Evolutionary conservation across 2,888 invertebrate species (phyloP).

Genomic region (Aspidiotus destructor): DNA sequence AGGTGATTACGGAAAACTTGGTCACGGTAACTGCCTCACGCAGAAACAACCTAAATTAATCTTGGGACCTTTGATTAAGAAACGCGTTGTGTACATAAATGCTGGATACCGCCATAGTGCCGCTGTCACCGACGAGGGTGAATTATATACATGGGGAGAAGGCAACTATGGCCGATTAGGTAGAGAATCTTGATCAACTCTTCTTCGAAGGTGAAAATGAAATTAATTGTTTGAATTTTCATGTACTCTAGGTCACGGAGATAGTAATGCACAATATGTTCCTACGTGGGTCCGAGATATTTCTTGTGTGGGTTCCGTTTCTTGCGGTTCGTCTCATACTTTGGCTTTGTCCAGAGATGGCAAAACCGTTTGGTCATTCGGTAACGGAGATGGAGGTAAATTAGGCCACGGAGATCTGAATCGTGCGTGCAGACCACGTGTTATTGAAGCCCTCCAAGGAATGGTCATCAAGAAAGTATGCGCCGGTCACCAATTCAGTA

Average conservation of each 20-base stretch:
- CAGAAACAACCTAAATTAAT: constrained; percentile 50
- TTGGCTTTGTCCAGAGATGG: constrained; percentile 48
- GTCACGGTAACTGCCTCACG: constrained; percentile 48
- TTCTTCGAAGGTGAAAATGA: not conserved
- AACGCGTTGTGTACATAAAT: constrained; percentile 46
- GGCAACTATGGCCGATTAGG: constrained; percentile 48
- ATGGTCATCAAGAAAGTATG: constrained; percentile 49
- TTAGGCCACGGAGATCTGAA: constrained; percentile 46
- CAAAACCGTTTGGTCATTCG: constrained; percentile 51
- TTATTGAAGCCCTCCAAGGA: constrained; percentile 51
- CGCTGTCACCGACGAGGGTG: constrained; percentile 49
- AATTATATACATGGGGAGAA: constrained; percentile 52
- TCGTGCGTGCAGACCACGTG: constrained; percentile 49
- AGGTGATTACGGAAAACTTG: constrained; percentile 52
- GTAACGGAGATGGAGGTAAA: constrained; percentile 50
- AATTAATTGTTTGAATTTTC: constrained; percentile 21
- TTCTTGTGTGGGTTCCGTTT: constrained; percentile 49
- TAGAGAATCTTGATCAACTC: constrained; percentile 27
- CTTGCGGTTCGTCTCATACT: constrained; percentile 50
- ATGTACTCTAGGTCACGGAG: constrained; percentile 49
- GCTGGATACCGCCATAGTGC: constrained; percentile 52
- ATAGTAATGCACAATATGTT: constrained; percentile 48
- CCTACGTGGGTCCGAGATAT: constrained; percentile 52
- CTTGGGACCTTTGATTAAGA: constrained; percentile 44
- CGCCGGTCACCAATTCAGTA: constrained; percentile 48